A percentile compares a stretch with the other conserved stretches of the same genome.
phyloP scores from a whole-genome alignment of 2,113 vertebrate species.

The Ailurus styani region DNA sequence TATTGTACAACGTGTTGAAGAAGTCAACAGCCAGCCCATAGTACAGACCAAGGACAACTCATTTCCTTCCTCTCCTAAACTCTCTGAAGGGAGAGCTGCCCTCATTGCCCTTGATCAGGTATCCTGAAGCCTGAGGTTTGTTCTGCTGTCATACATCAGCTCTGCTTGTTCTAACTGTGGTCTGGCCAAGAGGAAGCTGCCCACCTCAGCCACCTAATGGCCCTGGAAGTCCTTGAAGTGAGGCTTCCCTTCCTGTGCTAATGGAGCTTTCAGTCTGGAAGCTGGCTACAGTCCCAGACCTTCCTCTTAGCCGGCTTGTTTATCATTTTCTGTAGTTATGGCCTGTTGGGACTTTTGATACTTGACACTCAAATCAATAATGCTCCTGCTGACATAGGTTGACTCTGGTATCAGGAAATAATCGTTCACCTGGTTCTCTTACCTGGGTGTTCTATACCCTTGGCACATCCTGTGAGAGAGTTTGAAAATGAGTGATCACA shows the following conservation, averaged over 20 bases:
- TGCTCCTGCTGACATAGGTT: background rate
- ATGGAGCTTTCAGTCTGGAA: background rate
- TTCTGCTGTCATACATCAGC: background rate
- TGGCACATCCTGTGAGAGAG: background rate
- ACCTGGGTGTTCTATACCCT: background rate
- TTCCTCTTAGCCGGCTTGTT: background rate
- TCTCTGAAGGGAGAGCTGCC: background rate
- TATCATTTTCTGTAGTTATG: background rate
- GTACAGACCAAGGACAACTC: background rate
- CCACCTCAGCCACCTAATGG: background rate
- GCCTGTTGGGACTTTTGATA: background rate
- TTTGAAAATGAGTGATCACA: background rate
- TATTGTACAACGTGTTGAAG: background rate
- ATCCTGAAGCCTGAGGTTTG: background rate
- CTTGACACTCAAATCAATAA: background rate
- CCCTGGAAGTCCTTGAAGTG: background rate
- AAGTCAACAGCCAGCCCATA: background rate
- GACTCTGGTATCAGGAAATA: background rate
- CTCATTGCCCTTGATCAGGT: background rate
- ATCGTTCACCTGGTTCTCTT: background rate
- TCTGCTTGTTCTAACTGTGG: background rate
- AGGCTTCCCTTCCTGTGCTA: background rate
- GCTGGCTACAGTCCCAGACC: background rate
- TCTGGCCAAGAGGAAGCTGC: background rate
- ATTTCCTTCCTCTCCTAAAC: background rate